Conservation (phyloP, 1,140 invertebrate species). For the Musca domestica region DNA sequence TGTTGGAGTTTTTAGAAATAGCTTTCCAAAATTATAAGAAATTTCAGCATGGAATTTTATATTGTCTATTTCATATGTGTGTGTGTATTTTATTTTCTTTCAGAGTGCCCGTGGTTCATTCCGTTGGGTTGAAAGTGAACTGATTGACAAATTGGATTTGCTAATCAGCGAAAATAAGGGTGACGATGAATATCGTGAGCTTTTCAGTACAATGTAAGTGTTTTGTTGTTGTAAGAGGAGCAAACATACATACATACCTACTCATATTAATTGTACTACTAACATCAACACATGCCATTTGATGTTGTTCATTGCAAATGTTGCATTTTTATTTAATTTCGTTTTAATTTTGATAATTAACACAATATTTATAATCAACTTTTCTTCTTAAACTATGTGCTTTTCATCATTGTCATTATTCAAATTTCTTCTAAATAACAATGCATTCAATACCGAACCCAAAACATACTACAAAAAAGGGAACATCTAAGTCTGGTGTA, state of each 20-base stretch:
- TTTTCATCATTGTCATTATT: no score
- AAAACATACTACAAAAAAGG: conserved; percentile 58
- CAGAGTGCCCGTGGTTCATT: conserved; percentile 72
- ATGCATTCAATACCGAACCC: background rate
- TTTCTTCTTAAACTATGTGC: no score
- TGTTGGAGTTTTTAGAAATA: no score
- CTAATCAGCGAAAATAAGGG: conserved; percentile 90
- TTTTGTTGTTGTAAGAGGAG: no score
- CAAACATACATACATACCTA: no score
- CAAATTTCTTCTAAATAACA: background rate
- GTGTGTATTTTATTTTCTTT: no score
- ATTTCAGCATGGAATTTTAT: no score
- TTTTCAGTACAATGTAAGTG: conserved; percentile 93
- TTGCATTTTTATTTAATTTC: background rate
- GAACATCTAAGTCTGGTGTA: conserved; percentile 89
- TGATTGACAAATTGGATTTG: conserved; percentile 92
- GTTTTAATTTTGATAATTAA: background rate
- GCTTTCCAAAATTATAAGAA: no score
- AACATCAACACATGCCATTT: no score
- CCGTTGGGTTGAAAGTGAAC: conserved; percentile 83
- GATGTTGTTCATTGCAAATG: no score
- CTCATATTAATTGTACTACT: no score
- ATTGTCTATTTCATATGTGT: no score
- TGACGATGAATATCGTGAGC: conserved; percentile 85
- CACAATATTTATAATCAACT: background rate